These are phyloP conservation scores for Brachystomella parvula DNA, from an alignment of 1,140 invertebrate genomes.

Conservation along the genomic window DNA sequence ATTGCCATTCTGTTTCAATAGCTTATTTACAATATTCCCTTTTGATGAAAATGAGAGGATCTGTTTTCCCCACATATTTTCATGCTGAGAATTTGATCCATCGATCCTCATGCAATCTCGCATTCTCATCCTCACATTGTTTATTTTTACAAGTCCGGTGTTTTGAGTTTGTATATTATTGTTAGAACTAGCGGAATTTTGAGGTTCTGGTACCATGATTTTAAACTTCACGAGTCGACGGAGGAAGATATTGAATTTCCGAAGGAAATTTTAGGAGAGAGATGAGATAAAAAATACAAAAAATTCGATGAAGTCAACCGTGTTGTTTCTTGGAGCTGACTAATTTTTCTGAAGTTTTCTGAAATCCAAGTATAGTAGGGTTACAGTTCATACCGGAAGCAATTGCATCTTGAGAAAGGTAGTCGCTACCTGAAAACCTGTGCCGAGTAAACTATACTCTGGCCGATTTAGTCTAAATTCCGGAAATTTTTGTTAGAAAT, in stretches of 20 bases:
- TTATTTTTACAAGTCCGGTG: not conserved
- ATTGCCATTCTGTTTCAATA: no score
- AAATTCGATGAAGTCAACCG: not conserved
- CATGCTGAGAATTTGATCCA: not conserved
- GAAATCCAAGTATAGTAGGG: not conserved
- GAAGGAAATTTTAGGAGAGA: not conserved
- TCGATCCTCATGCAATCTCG: not conserved
- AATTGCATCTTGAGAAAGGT: not conserved
- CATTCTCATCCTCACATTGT: not conserved
- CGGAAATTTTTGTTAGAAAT: not conserved
- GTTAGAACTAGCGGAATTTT: not conserved
- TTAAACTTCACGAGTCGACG: not conserved
- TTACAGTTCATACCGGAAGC: not conserved
- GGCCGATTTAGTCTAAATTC: not conserved
- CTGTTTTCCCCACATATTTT: not conserved
- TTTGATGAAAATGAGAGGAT: not conserved
- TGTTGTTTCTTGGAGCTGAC: not conserved
- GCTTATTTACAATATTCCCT: no score
- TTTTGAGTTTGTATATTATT: constrained; percentile 6
- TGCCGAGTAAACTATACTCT: not conserved
- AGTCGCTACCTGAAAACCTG: not conserved
- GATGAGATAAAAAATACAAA: not conserved
- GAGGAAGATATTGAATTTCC: no score
- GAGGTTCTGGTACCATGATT: not conserved
- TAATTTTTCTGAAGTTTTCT: not conserved